These are phyloP conservation scores for Panonychus citri DNA, from an alignment of 1,140 invertebrate genomes.

Conservation along the genomic window DNA sequence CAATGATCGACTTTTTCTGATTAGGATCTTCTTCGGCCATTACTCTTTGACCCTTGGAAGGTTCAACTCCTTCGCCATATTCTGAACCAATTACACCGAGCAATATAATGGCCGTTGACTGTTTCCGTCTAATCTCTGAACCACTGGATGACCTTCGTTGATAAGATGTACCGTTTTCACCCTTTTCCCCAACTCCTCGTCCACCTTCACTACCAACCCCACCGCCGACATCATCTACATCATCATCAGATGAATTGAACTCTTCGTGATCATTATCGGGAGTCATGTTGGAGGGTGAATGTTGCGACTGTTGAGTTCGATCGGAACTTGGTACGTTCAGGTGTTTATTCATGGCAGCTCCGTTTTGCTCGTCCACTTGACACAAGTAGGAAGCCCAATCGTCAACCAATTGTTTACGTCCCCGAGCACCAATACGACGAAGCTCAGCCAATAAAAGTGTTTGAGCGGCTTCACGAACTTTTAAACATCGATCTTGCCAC, in stretches of 20 bases:
- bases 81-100: constrained; percentile 91
- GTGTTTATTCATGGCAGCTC: not conserved
- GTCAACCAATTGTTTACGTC: constrained; percentile 72
- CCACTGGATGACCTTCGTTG: constrained; percentile 54
- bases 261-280: not conserved
- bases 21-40: constrained; percentile 24
- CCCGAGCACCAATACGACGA: constrained; percentile 65
- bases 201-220: constrained; percentile 1
- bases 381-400: constrained; percentile 84
- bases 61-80: constrained; percentile 39
- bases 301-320: not conserved
- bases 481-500: constrained; percentile 95
- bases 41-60: constrained; percentile 23
- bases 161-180: constrained; percentile 6
- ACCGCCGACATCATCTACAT: constrained; percentile 1
- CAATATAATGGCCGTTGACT: constrained; percentile 87
- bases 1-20: constrained; percentile 49
- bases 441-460: constrained; percentile 81
- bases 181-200: constrained; percentile 1
- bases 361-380: constrained; percentile 41
- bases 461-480: constrained; percentile 85
- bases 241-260: not conserved
- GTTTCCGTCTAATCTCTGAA: constrained; percentile 70
- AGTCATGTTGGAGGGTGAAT: not conserved
- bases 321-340: not conserved